Base-by-base conservation (phyloP, 37 sponge, comb jelly and placozoan species). In the Agelas oroides region DNA sequence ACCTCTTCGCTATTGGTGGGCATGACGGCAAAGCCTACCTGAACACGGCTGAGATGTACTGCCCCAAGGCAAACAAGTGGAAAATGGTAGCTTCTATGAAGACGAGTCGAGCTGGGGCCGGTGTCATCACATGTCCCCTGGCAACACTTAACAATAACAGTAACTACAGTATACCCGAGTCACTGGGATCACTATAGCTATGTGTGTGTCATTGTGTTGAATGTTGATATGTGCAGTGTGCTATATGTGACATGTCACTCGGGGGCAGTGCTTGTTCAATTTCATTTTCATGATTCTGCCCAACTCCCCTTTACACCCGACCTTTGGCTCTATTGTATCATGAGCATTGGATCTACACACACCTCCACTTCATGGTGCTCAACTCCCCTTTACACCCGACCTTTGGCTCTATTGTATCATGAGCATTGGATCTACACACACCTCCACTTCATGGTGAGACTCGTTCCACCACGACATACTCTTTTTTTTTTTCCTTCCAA, bases 91-190 rank as follows among this genome's bases (percentile, higher is more conserved):
- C 92, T 5, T 52, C 84, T 17, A 91, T 98, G 92, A 89, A 85
- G 75, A 91, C 92, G 31, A 85, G 92, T 19, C 71, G 98, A 62
- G 98, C 97, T 67, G 98, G 98, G 0, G 98, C 94, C 27, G 98
- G 98, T 18, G 94, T 98, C 27, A 94, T 92, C 0, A 60, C 88
- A 32, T 91, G 88, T 53, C 89, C 85, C 18, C 59, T 76, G 25
- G 28, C 80, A 34, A 54, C 76, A 0, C 62, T 76, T 35, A 70
- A 30, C 18, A 59, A 39, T 37, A 31, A 32, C 58, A 83, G 40
- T 0, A 69, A 27, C 86, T 33, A 40, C 39, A 53, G 53, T 5
- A 56, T 33, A 17, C 75, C 79, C 33, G 87, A 86, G 64, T 86
- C 87, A 30, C 80, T 86, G 37, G 79, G 75, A 17, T 86, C 87